Evolutionary conservation across 1,140 invertebrate genomes (phyloP).

Genomic region (Drosophila nigrodunni): DNA sequence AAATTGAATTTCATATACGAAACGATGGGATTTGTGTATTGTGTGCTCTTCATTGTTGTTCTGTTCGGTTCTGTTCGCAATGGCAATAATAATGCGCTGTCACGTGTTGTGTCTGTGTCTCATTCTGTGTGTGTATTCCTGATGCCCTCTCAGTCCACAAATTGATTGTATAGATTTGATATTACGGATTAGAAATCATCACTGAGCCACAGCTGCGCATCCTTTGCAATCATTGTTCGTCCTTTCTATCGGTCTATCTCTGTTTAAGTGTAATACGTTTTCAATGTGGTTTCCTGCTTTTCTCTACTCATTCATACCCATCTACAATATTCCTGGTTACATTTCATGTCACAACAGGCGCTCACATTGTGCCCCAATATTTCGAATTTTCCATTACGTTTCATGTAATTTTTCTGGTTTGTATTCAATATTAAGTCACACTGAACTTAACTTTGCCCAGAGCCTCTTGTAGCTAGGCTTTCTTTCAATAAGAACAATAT

Average conservation of each 20-base stretch:
- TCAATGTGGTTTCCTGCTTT: constrained; percentile 12
- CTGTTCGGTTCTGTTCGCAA: neutral
- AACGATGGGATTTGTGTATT: constrained; percentile 17
- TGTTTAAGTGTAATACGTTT: constrained; percentile 18
- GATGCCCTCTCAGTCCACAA: constrained; percentile 42
- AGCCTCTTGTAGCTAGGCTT: constrained; percentile 12
- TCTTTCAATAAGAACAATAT: constrained; percentile 3
- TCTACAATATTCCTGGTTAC: neutral
- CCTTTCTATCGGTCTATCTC: neutral
- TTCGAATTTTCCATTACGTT: constrained; percentile 59
- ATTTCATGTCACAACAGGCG: constrained; percentile 18
- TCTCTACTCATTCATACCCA: constrained; percentile 10
- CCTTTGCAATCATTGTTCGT: constrained; percentile 31
- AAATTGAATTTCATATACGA: constrained; percentile 73
- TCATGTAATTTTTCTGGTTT: constrained; percentile 42
- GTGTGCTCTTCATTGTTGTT: neutral
- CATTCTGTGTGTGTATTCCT: neutral
- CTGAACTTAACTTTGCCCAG: constrained; percentile 26
- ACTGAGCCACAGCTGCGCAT: constrained; percentile 53
- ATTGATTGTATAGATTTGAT: constrained; percentile 80
- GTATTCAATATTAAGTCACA: constrained; percentile 27
- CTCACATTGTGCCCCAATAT: constrained; percentile 6
- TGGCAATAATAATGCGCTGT: constrained; percentile 60
- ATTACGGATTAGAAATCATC: constrained; percentile 75
- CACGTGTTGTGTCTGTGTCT: constrained; percentile 39